phyloP scores from a whole-genome alignment of 2,888 invertebrate species.

The Heteromyza rotundicornis region DNA sequence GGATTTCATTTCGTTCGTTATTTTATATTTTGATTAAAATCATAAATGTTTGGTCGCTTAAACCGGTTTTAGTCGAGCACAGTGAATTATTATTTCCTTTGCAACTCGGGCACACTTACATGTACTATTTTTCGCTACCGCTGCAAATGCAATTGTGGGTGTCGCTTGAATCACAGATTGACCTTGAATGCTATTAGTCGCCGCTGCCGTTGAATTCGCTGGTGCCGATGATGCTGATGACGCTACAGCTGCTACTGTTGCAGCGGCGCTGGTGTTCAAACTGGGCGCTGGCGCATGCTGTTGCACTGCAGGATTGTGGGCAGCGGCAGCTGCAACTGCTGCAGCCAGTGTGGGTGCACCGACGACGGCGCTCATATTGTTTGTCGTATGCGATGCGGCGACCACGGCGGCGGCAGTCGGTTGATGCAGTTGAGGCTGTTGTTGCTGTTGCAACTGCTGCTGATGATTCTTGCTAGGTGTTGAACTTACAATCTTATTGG shows the following conservation, averaged over 20 bases:
- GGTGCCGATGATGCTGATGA: constrained; percentile 33
- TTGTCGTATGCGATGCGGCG: constrained; percentile 32
- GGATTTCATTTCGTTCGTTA: too few species aligned
- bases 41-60: too few species aligned
- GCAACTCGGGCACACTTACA: constrained; percentile 56
- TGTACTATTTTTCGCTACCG: constrained; percentile 68
- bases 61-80: too few species aligned
- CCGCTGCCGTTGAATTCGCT: constrained; percentile 33
- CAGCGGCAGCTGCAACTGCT: constrained; percentile 34
- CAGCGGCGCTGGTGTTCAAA: constrained; percentile 27
- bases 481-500: constrained; percentile 60
- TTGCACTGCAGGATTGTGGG: constrained; percentile 53
- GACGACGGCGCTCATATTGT: constrained; percentile 5
- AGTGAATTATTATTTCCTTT: not conserved
- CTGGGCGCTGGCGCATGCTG: constrained; percentile 59
- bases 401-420: constrained; percentile 37
- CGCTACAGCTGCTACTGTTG: constrained; percentile 28
- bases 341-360: constrained; percentile 35
- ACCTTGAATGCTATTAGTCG: constrained; percentile 57
- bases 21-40: too few species aligned
- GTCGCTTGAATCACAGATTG: constrained; percentile 63
- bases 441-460: constrained; percentile 52
- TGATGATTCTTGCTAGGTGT: constrained; percentile 62
- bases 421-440: constrained; percentile 34
- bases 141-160: constrained; percentile 68